Base-by-base conservation (phyloP, 2,113 vertebrate genomes). In the Tachysurus fulvidraco region DNA sequence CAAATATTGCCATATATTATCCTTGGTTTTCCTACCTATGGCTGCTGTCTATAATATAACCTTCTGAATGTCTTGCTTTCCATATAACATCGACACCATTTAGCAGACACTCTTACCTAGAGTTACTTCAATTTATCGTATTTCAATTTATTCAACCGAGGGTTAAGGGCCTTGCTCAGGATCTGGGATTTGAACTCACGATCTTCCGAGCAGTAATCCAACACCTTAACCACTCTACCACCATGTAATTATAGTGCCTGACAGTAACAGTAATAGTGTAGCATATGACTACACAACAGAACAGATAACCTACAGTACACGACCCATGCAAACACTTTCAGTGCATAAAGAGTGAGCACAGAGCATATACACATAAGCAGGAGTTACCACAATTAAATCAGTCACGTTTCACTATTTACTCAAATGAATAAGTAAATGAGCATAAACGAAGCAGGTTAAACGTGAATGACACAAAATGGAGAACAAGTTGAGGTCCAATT, bases 401-500 rank as follows among this genome's bases (percentile, higher is more conserved):
- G 69, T 62, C 46, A 54, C 46, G 30, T 64, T 41, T 73, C 54
- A 76, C 55, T 65, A 76, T 83, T 57, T 64, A 50, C 28, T 74
- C 19, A 60, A 85, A 77, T 41, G 23, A 87, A 82, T 71, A 82
- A 84, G 86, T 76, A 80, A 86, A 19, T 50, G 28, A 10, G 77
- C 77, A 85, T 60, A 87, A 71, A 81, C 14, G 7, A 7, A 50
- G 60, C 21, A 83, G 83, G 82, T 60, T 83, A 85, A 57, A 87
- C 79, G 71, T 85, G 71, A 87, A 83, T 52, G 25, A 30, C 36
- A 81, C 60, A 89, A 65, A 85, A 54, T 60, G 60, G 14, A 76
- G 28, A 85, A 82, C 79, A 85, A 67, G 44, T 36, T 21, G 8
- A 59, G 30, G 46, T 85, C 86, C 81, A 89, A 89, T 88, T 84